Evolutionary conservation across 2,797 vertebrate genomes (phyloP).

Genomic region (Artibeus jamaicensis): DNA sequence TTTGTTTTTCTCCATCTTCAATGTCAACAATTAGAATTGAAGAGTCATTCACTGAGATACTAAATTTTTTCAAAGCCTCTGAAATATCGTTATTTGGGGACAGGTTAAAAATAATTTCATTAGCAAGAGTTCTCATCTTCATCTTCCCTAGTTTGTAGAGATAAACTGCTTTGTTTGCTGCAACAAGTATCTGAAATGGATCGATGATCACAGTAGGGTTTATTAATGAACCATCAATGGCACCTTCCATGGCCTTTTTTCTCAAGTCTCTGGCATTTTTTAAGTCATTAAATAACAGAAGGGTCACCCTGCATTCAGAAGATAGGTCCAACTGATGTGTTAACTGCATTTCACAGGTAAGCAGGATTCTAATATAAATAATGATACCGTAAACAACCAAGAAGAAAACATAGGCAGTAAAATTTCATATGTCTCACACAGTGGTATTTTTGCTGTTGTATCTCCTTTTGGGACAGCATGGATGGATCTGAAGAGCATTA

Average conservation of each 20-base stretch:
- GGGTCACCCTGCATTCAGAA: slow-evolving; percentile 85
- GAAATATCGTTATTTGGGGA: slow-evolving; percentile 97
- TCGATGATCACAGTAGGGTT: slow-evolving; percentile 91
- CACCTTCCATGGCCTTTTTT: slow-evolving; percentile 88
- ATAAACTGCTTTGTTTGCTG: slow-evolving; percentile 94
- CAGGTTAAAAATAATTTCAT: slow-evolving; percentile 97
- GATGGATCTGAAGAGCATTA: too few relatives aligned
- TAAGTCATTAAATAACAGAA: slow-evolving; percentile 90
- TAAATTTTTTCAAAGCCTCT: slow-evolving; percentile 95
- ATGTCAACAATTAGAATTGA: slow-evolving; percentile 89
- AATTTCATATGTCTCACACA: too few relatives aligned
- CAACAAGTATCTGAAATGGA: slow-evolving; percentile 92
- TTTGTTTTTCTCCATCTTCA: slow-evolving; percentile 81
- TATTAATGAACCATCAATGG: slow-evolving; percentile 88
- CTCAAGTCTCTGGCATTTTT: slow-evolving; percentile 89
- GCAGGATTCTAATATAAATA: neutral
- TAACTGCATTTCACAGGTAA: slow-evolving; percentile 83
- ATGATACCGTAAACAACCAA: too few relatives aligned
- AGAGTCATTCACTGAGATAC: slow-evolving; percentile 88
- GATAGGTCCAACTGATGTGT: slow-evolving; percentile 90
- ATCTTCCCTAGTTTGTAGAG: slow-evolving; percentile 90
- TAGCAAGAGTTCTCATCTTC: slow-evolving; percentile 93
- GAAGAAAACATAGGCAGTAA: too few relatives aligned
- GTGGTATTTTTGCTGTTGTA: too few relatives aligned
- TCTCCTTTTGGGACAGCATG: too few relatives aligned